Evolutionary conservation across 1,140 invertebrate species (phyloP).

Genomic region (Choristoneura fumiferana): DNA sequence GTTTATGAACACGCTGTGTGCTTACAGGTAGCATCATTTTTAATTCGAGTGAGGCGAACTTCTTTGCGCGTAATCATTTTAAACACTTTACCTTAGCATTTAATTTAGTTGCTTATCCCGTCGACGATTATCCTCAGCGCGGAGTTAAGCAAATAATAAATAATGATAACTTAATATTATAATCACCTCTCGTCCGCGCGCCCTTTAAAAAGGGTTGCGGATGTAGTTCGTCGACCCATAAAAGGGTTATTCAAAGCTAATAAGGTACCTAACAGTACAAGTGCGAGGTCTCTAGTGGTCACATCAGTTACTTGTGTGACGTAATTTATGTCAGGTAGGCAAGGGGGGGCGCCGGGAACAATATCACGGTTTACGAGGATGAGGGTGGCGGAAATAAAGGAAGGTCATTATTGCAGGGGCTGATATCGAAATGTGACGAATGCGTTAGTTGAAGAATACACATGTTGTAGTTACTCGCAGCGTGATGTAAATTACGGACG

Average conservation of each 20-base stretch:
- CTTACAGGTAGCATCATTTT: too few species aligned
- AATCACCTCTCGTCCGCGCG: not conserved
- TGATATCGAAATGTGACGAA: not conserved
- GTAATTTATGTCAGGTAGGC: slow-evolving; percentile 9
- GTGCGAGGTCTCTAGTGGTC: not conserved
- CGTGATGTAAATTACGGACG: too few species aligned
- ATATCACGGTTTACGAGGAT: not conserved
- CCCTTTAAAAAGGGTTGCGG: not conserved
- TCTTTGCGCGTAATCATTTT: too few species aligned
- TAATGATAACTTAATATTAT: not conserved
- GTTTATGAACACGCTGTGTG: not conserved
- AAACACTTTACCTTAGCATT: too few species aligned
- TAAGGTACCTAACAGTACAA: not conserved
- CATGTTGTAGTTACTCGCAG: too few species aligned
- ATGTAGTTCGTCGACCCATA: slow-evolving; percentile 2
- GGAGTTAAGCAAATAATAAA: not conserved
- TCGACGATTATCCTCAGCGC: not conserved
- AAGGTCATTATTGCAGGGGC: not conserved
- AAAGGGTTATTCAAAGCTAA: slow-evolving; percentile 11
- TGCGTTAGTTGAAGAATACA: not conserved
- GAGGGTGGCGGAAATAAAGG: not conserved
- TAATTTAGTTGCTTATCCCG: not conserved
- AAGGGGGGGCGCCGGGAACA: not conserved
- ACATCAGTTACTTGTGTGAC: not conserved
- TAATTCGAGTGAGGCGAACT: too few species aligned